Evolutionary conservation across 2,888 invertebrate species (phyloP), one percentile per base, ranked within the genome.

Genomic region (Agrochola lota): DNA sequence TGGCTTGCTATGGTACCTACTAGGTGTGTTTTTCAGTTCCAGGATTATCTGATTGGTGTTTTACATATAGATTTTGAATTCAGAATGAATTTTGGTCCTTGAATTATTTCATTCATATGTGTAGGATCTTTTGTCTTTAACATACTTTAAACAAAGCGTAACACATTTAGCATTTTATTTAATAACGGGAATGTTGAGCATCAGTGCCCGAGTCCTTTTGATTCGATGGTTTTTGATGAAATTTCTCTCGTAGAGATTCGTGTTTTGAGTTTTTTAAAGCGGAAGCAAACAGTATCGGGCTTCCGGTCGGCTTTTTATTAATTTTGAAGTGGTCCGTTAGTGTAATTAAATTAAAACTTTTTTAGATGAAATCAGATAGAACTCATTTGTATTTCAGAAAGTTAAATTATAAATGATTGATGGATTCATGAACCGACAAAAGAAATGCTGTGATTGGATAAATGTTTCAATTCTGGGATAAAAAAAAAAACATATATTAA

Each of bases 221-320:
- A 91, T 89, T 87, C 86, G 83, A 87, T 76, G 82, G 85, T 91
- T 90, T 91, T 91, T 87, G 87, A 90, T 90, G 66, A 88, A 89
- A 85, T 82, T 88, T 86, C 78, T 86, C 83, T 88, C 78, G 79
- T 77, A 74, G 85, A 90, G 88, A 90, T 90, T 91, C 89, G 86
- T 90, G 91, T 88, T 91, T 87, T 85, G 81, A 85, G 89, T 91
- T 92, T 88, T 81, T 93, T 94, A 90, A 86, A 86, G 80, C 93
- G 95, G 95, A 95, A 94, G 92, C 93, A 94, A 94, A 94, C 92
- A 93, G 90, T 90, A 88, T 77, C 76, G 83, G 83, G 88, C 91
- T 93, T 94, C 94, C 93, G 91, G 90, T 67, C 76, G 78, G 76
- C 83, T 92, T 92, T 91, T 92, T 91, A 88, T 88, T 87, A 77